Conservation (phyloP, 2,113 vertebrate species). For the Probosciger aterrimus region DNA sequence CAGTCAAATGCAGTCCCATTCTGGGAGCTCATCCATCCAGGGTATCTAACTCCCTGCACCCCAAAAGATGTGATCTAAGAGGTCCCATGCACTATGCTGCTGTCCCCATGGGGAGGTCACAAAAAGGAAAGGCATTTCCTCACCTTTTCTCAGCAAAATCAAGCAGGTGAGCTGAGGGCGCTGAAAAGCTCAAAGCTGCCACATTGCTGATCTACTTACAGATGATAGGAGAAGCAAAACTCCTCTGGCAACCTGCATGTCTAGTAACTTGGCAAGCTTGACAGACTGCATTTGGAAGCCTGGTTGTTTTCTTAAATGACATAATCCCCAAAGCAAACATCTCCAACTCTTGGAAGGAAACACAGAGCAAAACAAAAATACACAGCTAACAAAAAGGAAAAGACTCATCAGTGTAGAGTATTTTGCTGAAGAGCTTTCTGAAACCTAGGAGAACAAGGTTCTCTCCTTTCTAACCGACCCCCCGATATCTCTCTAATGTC, state of each 20-base stretch:
- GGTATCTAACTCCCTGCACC: neutral
- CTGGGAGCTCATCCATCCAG: neutral
- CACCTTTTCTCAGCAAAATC: neutral
- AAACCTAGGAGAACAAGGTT: neutral
- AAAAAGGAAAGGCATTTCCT: neutral
- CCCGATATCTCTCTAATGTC: rapidly evolving
- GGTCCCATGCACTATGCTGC: neutral
- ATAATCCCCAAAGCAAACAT: conserved; percentile 26
- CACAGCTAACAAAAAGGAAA: neutral
- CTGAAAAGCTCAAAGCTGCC: neutral
- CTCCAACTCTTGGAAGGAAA: neutral
- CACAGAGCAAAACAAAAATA: neutral
- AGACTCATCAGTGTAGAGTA: neutral
- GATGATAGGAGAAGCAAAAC: neutral
- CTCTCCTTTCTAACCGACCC: neutral
- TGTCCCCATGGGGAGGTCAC: neutral
- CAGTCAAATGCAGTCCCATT: neutral
- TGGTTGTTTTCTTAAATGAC: conserved; percentile 9
- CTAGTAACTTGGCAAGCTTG: neutral
- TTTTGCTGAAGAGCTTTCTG: neutral
- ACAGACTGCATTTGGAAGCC: neutral
- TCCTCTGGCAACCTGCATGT: neutral
- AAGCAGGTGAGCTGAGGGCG: neutral
- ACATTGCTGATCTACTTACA: neutral
- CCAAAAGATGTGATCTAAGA: neutral